Evolutionary conservation across 2,113 vertebrate species (phyloP), one percentile per base, ranked within the genome.

Genomic region (Eulacestoma nigropectus): DNA sequence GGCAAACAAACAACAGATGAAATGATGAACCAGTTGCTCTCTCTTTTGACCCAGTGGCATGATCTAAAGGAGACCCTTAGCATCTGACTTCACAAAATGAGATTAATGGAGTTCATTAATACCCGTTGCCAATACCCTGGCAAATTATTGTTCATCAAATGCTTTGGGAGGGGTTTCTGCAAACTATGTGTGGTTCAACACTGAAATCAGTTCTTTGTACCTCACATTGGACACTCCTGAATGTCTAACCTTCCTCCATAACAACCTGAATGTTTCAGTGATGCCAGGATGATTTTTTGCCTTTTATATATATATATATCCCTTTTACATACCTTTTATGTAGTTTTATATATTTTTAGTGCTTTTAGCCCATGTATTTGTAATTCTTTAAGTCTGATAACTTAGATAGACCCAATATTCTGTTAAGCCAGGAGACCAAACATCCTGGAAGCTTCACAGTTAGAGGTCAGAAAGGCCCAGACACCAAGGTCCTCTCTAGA

Each of bases 31-130:
- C 4, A 68, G 56, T 92, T 90, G 50, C 37, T 75, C 37, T 86
- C 41, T 84, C 72, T 81, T 94, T 91, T 91, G 93, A 87, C 80
- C 22, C 60, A n/a, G n/a, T 86, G 47, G 41, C 69, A 77, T 65
- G 32, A 89, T 90, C 63, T 77, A 84, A 79, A 83, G 84, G 50
- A 96, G 33, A 84, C 21, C 62, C 33, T 42, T 37, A 90, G 21
- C 50, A 94, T 74, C 39, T 80, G 37, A 74, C 85, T 96, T 95
- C 2, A 2, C 79, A 83, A 88, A 91, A 86, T 80, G 74, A 79
- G 23, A 53, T 84, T 74, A 81, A 49, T 64, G 37, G 80, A 87
- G 30, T 49, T n/a, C 94, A 63, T 53, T 90, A n/a, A n/a, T n/a
- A n/a, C n/a, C n/a, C n/a, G n/a, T n/a, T n/a, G n/a, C n/a, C n/a